Conservation (phyloP, 2,113 vertebrate species). For the Nyctereutes procyonoides region DNA sequence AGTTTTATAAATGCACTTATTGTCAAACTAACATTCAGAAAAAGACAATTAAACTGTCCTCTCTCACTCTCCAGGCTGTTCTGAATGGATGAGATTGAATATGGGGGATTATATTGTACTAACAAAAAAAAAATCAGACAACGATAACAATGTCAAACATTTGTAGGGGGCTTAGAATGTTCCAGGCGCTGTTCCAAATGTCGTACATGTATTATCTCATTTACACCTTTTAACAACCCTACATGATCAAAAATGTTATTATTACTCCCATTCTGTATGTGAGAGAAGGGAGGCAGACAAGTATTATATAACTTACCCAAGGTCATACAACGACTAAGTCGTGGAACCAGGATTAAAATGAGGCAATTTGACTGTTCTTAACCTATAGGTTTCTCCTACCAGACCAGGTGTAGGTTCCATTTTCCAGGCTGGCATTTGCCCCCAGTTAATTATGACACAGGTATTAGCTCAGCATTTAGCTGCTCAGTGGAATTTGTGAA, state of each 20-base stretch:
- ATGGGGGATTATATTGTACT: background rate
- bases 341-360: background rate
- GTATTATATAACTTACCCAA: background rate
- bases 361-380: background rate
- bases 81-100: background rate
- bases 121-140: background rate
- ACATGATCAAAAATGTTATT: background rate
- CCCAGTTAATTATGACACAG: background rate
- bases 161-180: background rate
- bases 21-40: conserved; percentile 32
- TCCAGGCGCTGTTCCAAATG: background rate
- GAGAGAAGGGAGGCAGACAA: background rate
- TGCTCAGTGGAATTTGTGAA: background rate
- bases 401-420: background rate
- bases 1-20: background rate
- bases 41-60: background rate
- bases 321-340: background rate
- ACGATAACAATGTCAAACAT: background rate
- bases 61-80: background rate
- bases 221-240: background rate
- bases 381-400: background rate
- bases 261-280: background rate
- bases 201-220: background rate
- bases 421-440: background rate
- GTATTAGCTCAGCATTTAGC: background rate